Base-by-base conservation (phyloP, 1,140 invertebrate species). In the Lepidurus couesii region DNA sequence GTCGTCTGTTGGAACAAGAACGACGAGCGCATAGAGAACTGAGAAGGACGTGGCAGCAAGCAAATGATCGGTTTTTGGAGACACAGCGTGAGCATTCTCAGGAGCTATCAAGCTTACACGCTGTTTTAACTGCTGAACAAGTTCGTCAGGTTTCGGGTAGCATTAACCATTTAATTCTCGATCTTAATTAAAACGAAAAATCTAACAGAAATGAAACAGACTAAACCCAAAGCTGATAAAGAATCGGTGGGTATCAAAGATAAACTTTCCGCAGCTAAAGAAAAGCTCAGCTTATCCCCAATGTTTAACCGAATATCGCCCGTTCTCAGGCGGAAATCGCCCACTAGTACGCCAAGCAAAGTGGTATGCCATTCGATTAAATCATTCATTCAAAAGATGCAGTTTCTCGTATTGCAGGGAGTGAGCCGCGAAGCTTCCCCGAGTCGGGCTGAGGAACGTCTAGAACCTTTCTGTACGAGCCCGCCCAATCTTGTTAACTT, bases 51-150 rank as follows among this genome's bases (percentile, higher is more conserved):
- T 88, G 86, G 87, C 86, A 87, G 80, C 87, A 87, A 84, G 87
- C 87, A 11, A 88, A 88, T 80, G 87, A 88, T 80, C 86, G 88
- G 81, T 88, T 88, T 81, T 81, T 88, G 42, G 86, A 87, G 82
- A 84, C 86, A n/a, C 87, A 88, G 82, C 81, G 86, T 11, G 82
- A 87, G 4, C 86, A 88, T 82, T 84, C 86, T 82, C 85, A 85
- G 82, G 87, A 87, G 81, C 53, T 65, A 1, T 65, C 8, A 7
- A 7, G 16, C 1, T 65, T 65, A 16, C 53, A 65, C 1, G 53
- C 53, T 21, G 21, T 65, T 8, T 77, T 77, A 21, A 45, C 45
- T 1, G n/a, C 44, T 47, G 16, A 45, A 21, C 42, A 45, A 34
- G 44, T 34, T 42, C 45, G 53, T 26, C 1, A 34, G 26, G 13